phyloP scores from a whole-genome alignment of 1,140 invertebrate species.

The Druon quercuslanigerum region DNA sequence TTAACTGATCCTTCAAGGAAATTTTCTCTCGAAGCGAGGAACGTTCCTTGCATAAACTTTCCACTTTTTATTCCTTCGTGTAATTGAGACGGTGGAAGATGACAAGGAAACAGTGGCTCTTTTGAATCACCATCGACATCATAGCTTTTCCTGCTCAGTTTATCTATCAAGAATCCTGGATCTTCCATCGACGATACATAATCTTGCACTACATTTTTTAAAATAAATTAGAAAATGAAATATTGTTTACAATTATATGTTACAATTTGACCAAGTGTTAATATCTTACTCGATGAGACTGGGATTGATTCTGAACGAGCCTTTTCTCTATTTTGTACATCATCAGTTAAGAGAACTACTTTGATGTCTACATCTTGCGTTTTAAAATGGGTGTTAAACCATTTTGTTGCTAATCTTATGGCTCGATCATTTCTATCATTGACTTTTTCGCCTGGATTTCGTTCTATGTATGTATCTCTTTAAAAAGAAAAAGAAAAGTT shows the following conservation, averaged over 20 bases:
- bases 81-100: slow-evolving; percentile 85
- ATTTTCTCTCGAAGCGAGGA: slow-evolving; percentile 91
- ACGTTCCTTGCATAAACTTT: slow-evolving; percentile 88
- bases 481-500: slow-evolving; percentile 52
- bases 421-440: slow-evolving; percentile 97
- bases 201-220: slow-evolving; percentile 67
- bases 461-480: slow-evolving; percentile 92
- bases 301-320: slow-evolving; percentile 83
- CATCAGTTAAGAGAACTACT: slow-evolving; percentile 91
- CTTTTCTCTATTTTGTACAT: slow-evolving; percentile 85
- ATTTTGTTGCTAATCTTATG: slow-evolving; percentile 86
- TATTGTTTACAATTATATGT: slow-evolving; percentile 39
- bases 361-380: slow-evolving; percentile 76
- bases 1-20: slow-evolving; percentile 95
- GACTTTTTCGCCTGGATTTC: slow-evolving; percentile 85
- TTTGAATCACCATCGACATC: slow-evolving; percentile 79
- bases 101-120: slow-evolving; percentile 88
- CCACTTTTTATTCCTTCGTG: slow-evolving; percentile 89
- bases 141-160: slow-evolving; percentile 83
- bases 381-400: slow-evolving; percentile 85
- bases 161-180: slow-evolving; percentile 84
- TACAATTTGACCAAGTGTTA: slow-evolving; percentile 2
- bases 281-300: slow-evolving; percentile 80
- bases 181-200: slow-evolving; percentile 69
- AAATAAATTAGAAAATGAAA: slow-evolving; percentile 44